phyloP scores from a whole-genome alignment of 2,888 invertebrate species.

The Reticulitermes lucifugus region DNA sequence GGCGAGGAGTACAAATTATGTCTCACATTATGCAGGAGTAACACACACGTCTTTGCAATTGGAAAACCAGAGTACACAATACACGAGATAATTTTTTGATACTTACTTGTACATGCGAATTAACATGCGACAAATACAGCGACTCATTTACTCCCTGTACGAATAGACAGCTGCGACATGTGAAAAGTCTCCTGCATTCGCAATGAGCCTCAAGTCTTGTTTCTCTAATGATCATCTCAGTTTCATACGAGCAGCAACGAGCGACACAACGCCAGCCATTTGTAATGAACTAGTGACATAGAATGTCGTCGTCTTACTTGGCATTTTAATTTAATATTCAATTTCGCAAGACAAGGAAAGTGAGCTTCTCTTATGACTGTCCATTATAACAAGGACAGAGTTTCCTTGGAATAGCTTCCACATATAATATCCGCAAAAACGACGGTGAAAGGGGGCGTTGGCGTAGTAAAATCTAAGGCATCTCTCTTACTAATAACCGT shows the following conservation, averaged over 20 bases:
- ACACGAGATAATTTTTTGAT: no score
- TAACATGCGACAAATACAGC: no score
- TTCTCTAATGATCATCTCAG: conserved; percentile 30
- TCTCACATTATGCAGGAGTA: no score
- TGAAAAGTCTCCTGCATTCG: no score
- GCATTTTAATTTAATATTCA: conserved; percentile 28
- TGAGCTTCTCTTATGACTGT: conserved; percentile 17
- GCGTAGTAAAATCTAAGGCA: conserved; percentile 4
- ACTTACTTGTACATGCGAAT: no score
- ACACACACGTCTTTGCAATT: no score
- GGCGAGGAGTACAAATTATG: no score
- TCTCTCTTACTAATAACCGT: neutral
- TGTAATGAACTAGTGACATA: neutral
- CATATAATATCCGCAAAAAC: conserved; percentile 21
- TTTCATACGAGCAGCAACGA: neutral
- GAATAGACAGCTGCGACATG: no score
- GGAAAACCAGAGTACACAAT: no score
- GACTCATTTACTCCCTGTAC: no score
- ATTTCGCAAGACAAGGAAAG: conserved; percentile 6
- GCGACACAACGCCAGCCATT: neutral
- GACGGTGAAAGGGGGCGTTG: neutral
- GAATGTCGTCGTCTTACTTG: neutral
- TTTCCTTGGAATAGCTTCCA: conserved; percentile 10
- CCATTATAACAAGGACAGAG: conserved; percentile 9
- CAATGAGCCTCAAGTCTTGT: neutral